Evolutionary conservation across 2,113 vertebrate species (phyloP).

Genomic region (Carassius carassius): DNA sequence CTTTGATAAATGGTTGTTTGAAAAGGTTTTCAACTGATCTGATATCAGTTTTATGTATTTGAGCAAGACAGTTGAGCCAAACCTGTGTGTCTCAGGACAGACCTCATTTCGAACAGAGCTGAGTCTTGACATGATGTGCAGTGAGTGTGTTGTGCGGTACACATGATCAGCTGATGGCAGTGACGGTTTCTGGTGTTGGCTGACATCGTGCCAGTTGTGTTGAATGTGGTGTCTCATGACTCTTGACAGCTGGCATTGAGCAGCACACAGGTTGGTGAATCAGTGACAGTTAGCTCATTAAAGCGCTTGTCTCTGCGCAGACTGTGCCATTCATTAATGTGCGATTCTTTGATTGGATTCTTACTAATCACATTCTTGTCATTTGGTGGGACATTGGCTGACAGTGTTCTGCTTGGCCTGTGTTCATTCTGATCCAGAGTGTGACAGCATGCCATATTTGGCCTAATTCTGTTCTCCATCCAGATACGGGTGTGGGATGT

Average conservation of each 20-base stretch:
- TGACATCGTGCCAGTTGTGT: not conserved
- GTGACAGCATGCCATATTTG: constrained; percentile 15
- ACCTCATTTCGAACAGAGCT: not conserved
- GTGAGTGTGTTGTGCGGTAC: not conserved
- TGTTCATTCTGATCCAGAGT: not conserved
- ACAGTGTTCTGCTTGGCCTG: constrained; percentile 1
- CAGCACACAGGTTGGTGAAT: not conserved
- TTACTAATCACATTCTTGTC: constrained; percentile 15
- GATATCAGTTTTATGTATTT: not conserved
- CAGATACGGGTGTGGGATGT: not conserved
- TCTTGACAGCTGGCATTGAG: not conserved
- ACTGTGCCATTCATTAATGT: constrained; percentile 8
- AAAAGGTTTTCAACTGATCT: not conserved
- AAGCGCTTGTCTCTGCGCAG: not conserved
- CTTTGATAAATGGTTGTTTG: not conserved
- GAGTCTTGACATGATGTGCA: not conserved
- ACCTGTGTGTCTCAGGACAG: not conserved
- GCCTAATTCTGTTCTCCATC: constrained; percentile 10
- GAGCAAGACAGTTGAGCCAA: not conserved
- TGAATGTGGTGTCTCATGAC: not conserved
- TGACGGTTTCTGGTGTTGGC: not conserved
- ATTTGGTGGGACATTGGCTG: not conserved
- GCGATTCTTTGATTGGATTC: constrained; percentile 3
- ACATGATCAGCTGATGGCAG: not conserved
- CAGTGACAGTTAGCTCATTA: constrained; percentile 19